Percentiles rank a stretch among this genome's conserved stretches.
Conservation (phyloP, 2,888 invertebrate species). For the Apamea sordens region DNA sequence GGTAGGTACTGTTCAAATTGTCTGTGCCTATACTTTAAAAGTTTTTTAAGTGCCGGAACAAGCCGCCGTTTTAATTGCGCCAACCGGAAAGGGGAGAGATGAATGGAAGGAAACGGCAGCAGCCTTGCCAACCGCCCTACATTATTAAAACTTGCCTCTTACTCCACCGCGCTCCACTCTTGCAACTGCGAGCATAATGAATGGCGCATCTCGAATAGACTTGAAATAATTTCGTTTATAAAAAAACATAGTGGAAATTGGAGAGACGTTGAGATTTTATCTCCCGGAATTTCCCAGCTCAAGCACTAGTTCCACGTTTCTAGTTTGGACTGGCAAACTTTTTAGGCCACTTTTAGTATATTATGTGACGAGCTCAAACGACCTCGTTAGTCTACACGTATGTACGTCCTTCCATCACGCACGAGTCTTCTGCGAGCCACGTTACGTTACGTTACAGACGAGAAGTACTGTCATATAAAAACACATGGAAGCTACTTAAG, state of each 20-base stretch:
- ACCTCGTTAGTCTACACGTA: conserved; percentile 70
- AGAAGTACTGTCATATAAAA: conserved; percentile 39
- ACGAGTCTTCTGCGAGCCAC: conserved; percentile 50
- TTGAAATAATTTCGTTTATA: conserved; percentile 79
- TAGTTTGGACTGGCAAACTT: conserved; percentile 66
- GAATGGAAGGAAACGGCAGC: conserved; percentile 88
- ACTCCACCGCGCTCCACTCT: conserved; percentile 81
- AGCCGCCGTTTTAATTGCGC: conserved; percentile 89
- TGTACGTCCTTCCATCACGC: conserved; percentile 63
- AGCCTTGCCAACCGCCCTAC: conserved; percentile 88
- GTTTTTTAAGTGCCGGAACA: conserved; percentile 89
- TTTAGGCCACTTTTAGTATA: conserved; percentile 69
- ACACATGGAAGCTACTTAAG: conserved; percentile 24
- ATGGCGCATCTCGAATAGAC: conserved; percentile 83
- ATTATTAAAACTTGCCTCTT: conserved; percentile 90
- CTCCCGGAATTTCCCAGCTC: conserved; percentile 62
- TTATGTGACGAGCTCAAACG: conserved; percentile 67
- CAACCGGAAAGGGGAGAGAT: conserved; percentile 89
- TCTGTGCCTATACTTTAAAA: conserved; percentile 87
- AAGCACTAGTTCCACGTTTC: conserved; percentile 64
- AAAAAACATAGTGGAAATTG: conserved; percentile 68
- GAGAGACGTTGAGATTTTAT: conserved; percentile 68
- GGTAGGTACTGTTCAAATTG: conserved; percentile 81
- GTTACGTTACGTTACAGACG: conserved; percentile 19
- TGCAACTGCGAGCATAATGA: conserved; percentile 84